phyloP scores from a whole-genome alignment of 2,797 vertebrate species.

The Zenarchopterus dispar region DNA sequence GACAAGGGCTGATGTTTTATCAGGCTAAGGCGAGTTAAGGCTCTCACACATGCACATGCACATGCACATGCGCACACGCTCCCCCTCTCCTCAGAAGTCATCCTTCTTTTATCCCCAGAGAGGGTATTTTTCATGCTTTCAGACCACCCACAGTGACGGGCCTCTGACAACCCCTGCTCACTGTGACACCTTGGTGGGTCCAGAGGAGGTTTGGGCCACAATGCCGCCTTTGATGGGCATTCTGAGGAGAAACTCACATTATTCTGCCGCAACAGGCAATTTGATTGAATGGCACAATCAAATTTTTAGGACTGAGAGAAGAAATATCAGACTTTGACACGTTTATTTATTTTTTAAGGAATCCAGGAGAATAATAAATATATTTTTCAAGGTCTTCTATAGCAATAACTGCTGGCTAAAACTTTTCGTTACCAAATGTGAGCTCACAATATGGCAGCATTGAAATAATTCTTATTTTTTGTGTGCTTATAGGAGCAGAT shows the following conservation, averaged over 20 bases:
- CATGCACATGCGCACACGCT: slow-evolving; percentile 7
- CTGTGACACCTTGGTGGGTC: slow-evolving; percentile 78
- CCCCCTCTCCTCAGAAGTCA: slow-evolving; percentile 29
- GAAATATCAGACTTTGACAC: slow-evolving; percentile 30
- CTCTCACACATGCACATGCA: slow-evolving; percentile 25
- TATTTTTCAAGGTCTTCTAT: background rate
- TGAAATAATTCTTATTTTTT: too few relatives aligned
- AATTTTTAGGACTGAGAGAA: slow-evolving; percentile 49
- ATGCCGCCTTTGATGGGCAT: slow-evolving; percentile 67
- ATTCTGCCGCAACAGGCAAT: slow-evolving; percentile 46
- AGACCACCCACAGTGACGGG: slow-evolving; percentile 79
- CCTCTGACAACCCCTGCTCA: slow-evolving; percentile 75
- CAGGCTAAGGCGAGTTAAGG: slow-evolving; percentile 70
- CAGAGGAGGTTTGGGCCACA: slow-evolving; percentile 67
- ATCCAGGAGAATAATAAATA: slow-evolving; percentile 18
- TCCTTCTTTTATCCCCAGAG: slow-evolving; percentile 62
- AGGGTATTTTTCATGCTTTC: slow-evolving; percentile 81
- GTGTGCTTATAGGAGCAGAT: too few relatives aligned
- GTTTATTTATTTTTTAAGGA: slow-evolving; percentile 43
- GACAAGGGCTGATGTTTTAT: slow-evolving; percentile 73
- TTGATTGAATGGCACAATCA: slow-evolving; percentile 66
- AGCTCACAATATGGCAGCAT: too few relatives aligned
- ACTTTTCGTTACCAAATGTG: slow-evolving; percentile 6
- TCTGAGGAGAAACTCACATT: slow-evolving; percentile 62
- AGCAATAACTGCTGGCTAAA: slow-evolving; percentile 6